These are phyloP conservation scores for Morpho deidamia DNA, from an alignment of 2,888 invertebrate genomes.

Conservation along the genomic window DNA sequence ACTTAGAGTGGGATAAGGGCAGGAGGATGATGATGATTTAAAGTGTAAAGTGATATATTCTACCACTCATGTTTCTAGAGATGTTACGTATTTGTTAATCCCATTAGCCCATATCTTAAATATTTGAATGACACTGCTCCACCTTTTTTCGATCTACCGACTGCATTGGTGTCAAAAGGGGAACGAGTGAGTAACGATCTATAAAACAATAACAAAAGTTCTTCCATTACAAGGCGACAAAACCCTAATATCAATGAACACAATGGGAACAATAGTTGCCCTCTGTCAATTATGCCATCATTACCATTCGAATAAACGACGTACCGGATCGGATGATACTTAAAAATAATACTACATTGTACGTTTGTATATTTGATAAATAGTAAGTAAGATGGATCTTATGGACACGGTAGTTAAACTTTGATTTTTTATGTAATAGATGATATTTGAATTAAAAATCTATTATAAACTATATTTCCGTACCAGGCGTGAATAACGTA, in stretches of 20 bases:
- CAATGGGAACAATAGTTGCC: constrained; percentile 74
- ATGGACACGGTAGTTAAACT: constrained; percentile 38
- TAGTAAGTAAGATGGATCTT: constrained; percentile 45
- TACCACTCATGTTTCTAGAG: background rate
- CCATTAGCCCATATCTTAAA: constrained; percentile 12
- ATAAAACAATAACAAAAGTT: constrained; percentile 62
- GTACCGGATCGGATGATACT: constrained; percentile 69
- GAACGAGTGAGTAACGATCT: constrained; percentile 51
- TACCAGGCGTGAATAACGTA: too few species aligned
- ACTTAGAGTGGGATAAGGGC: too few species aligned
- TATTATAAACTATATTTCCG: too few species aligned
- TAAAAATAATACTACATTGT: constrained; percentile 62
- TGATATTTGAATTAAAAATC: constrained; percentile 34
- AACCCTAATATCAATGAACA: constrained; percentile 72
- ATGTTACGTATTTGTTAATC: constrained; percentile 2
- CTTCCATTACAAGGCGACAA: constrained; percentile 74
- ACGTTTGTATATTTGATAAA: constrained; percentile 26
- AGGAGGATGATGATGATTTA: too few species aligned
- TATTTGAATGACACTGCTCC: constrained; percentile 55
- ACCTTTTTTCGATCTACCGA: constrained; percentile 61
- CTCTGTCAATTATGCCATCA: constrained; percentile 77
- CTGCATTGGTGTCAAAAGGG: constrained; percentile 38
- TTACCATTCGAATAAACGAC: constrained; percentile 74
- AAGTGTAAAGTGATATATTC: too few species aligned
- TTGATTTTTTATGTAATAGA: constrained; percentile 26